These are phyloP conservation scores for Pluvialis apricaria DNA, from an alignment of 2,113 vertebrate species.

Conservation along the genomic window DNA sequence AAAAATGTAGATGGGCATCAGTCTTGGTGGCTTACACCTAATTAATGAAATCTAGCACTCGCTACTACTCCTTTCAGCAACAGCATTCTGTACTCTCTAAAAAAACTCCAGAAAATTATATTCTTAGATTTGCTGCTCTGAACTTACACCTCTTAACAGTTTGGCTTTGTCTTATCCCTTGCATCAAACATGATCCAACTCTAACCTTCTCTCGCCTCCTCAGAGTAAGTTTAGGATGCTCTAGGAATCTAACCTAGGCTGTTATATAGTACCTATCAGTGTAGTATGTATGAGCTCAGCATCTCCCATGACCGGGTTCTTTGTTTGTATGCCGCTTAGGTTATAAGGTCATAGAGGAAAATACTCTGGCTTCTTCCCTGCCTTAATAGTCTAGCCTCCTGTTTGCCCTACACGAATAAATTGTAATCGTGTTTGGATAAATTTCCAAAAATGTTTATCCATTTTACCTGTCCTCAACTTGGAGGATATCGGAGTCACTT, in stretches of 20 bases:
- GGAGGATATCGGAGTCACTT: not conserved
- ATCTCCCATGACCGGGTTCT: not conserved
- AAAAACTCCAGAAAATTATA: not conserved
- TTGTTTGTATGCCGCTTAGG: not conserved
- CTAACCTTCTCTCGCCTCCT: not conserved
- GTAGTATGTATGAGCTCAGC: not conserved
- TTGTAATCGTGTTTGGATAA: not conserved
- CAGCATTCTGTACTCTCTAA: not conserved
- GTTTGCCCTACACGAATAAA: not conserved
- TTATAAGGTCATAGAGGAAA: not conserved
- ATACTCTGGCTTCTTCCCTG: not conserved
- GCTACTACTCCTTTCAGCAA: not conserved
- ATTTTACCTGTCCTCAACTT: not conserved
- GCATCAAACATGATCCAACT: not conserved
- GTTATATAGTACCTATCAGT: not conserved
- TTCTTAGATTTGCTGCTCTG: not conserved
- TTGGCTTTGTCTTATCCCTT: not conserved
- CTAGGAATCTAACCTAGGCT: not conserved
- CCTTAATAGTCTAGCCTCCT: not conserved
- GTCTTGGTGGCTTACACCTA: not conserved
- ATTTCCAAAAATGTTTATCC: not conserved
- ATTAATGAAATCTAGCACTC: not conserved
- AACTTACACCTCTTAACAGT: not conserved
- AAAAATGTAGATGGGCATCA: not conserved
- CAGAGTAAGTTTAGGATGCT: not conserved